Conservation (phyloP, 2,797 vertebrate species). For the Peromyscus attwateri region DNA sequence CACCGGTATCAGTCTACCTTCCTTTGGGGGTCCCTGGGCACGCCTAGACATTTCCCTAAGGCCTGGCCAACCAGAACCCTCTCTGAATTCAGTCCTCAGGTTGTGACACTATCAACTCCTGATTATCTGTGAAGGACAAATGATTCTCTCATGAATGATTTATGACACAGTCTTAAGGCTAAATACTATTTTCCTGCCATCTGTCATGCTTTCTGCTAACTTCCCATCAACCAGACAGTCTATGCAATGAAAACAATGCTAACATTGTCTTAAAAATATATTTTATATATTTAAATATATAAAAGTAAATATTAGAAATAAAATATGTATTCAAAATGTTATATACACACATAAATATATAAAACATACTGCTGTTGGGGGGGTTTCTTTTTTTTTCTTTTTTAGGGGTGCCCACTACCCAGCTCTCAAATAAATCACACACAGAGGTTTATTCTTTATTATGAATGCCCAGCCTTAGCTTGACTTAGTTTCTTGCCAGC, state of each 20-base stretch:
- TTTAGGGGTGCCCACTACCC: too few relatives aligned
- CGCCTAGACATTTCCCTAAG: not conserved
- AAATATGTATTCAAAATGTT: not conserved
- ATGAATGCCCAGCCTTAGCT: too few relatives aligned
- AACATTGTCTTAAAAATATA: conserved; percentile 11
- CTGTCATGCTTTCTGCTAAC: conserved; percentile 70
- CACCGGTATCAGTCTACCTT: not conserved
- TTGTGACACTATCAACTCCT: conserved; percentile 35
- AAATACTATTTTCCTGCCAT: conserved; percentile 72
- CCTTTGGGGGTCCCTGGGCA: not conserved
- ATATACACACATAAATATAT: not conserved
- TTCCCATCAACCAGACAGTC: conserved; percentile 55
- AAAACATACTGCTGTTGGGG: not conserved
- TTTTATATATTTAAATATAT: conserved; percentile 24
- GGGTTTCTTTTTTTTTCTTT: too few relatives aligned
- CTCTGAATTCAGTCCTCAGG: not conserved
- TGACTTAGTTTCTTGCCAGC: too few relatives aligned
- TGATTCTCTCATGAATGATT: conserved; percentile 73
- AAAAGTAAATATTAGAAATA: conserved; percentile 45
- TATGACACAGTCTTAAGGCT: conserved; percentile 72
- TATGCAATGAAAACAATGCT: conserved; percentile 62
- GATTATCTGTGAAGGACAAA: conserved; percentile 68
- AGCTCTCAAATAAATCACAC: too few relatives aligned
- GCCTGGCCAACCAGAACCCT: not conserved
- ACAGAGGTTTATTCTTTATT: too few relatives aligned